Evolutionary conservation across 2,797 vertebrate genomes (phyloP).

Genomic region (Anguilla megastoma): DNA sequence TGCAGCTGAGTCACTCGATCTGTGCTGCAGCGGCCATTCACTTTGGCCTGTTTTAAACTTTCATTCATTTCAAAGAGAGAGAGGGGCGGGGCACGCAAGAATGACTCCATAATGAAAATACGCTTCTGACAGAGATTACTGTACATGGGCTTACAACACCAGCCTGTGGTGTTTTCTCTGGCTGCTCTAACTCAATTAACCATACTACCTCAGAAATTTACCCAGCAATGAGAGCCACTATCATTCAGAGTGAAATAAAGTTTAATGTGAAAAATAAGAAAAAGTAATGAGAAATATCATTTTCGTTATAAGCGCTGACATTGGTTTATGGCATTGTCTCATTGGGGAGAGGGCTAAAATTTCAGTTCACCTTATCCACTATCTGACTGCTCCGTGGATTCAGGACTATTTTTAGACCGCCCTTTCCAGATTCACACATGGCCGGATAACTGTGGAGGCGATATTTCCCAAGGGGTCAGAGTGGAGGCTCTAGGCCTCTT

Average conservation of each 20-base stretch:
- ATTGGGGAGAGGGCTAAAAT: conserved; percentile 61
- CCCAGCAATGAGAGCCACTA: conserved; percentile 57
- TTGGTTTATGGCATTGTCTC: conserved; percentile 57
- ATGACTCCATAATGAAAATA: conserved; percentile 70
- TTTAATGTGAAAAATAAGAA: conserved; percentile 42
- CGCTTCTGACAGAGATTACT: conserved; percentile 58
- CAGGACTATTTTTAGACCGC: conserved; percentile 69
- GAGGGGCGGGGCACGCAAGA: conserved; percentile 37
- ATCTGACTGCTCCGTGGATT: conserved; percentile 66
- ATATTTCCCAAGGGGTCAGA: conserved; percentile 61
- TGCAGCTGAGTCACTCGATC: neutral
- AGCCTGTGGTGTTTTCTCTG: conserved; percentile 57
- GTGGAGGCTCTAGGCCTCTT: neutral
- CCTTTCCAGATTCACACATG: conserved; percentile 61
- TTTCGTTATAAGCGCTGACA: conserved; percentile 37
- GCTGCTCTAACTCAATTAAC: conserved; percentile 53
- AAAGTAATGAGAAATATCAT: neutral
- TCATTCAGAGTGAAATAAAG: conserved; percentile 57
- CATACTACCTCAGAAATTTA: conserved; percentile 46
- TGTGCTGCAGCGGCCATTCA: conserved; percentile 8
- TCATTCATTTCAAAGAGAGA: conserved; percentile 70
- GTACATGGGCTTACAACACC: conserved; percentile 72
- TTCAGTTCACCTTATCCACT: conserved; percentile 64
- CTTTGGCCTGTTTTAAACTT: conserved; percentile 48
- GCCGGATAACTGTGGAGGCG: conserved; percentile 64